phyloP scores from a whole-genome alignment of 2,113 vertebrate species.

The Cyphotilapia sp. region DNA sequence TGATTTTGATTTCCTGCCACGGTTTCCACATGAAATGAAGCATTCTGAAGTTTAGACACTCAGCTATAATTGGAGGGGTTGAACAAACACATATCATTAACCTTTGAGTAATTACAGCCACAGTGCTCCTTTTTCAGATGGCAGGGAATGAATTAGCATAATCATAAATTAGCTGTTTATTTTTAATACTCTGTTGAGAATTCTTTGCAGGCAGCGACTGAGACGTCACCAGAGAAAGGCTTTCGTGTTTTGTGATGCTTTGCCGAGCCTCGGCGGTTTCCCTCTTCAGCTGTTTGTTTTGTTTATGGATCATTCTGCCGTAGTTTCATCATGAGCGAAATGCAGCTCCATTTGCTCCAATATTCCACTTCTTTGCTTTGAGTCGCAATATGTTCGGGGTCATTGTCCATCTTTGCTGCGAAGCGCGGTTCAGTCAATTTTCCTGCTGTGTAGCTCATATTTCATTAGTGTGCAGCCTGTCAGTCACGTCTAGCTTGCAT shows the following conservation, averaged over 20 bases:
- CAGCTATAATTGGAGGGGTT: not conserved
- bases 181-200: not conserved
- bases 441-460: not conserved
- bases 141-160: not conserved
- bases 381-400: not conserved
- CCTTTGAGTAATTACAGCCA: not conserved
- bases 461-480: not conserved
- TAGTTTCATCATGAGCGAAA: not conserved
- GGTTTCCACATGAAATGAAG: not conserved
- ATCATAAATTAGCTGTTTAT: not conserved
- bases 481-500: not conserved
- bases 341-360: not conserved
- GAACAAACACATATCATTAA: not conserved
- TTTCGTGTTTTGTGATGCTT: not conserved
- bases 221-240: not conserved
- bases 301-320: not conserved
- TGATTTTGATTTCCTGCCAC: not conserved
- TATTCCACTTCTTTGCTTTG: not conserved
- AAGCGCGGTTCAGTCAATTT: not conserved
- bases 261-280: not conserved
- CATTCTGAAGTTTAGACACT: not conserved
- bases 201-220: not conserved
- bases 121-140: not conserved
- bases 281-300: not conserved
- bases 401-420: not conserved